Percentiles rank a stretch among this genome's conserved stretches.
Conservation (phyloP, 2,113 vertebrate genomes). For the Phrynosoma platyrhinos region DNA sequence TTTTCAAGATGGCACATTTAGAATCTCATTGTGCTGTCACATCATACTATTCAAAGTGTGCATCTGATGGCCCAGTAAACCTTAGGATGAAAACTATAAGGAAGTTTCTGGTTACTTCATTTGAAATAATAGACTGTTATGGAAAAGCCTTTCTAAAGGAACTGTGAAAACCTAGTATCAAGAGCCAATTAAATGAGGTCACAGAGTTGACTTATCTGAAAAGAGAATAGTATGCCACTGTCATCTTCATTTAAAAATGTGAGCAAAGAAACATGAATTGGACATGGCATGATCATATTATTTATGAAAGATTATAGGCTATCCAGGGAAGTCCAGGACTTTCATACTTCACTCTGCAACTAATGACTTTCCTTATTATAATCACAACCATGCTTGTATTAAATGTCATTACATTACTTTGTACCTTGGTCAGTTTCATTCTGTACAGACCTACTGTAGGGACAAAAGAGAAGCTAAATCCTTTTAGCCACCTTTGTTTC, state of each 20-base stretch:
- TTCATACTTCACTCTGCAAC: constrained; percentile 57
- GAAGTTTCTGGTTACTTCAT: background rate
- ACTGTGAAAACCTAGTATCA: constrained; percentile 24
- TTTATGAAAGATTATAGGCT: constrained; percentile 66
- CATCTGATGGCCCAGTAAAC: background rate
- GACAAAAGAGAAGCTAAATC: constrained; percentile 20
- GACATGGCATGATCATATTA: constrained; percentile 63
- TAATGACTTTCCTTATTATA: constrained; percentile 68
- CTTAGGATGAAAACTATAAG: background rate
- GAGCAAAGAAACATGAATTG: constrained; percentile 62
- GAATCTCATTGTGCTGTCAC: too few species aligned
- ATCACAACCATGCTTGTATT: constrained; percentile 49
- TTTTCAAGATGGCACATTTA: too few species aligned
- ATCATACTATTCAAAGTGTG: background rate
- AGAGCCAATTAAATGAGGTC: constrained; percentile 46
- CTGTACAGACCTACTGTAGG: background rate
- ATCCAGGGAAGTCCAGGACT: constrained; percentile 55
- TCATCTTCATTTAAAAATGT: constrained; percentile 58
- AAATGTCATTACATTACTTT: constrained; percentile 37
- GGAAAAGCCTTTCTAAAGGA: constrained; percentile 33
- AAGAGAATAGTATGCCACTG: constrained; percentile 51
- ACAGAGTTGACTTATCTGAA: constrained; percentile 49
- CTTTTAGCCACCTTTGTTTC: background rate
- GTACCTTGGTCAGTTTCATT: constrained; percentile 51
- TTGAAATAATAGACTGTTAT: constrained; percentile 20